These are phyloP conservation scores for Geodia barretti DNA, from an alignment of 37 sponge, comb jelly and placozoan genomes.

Conservation along the genomic window DNA sequence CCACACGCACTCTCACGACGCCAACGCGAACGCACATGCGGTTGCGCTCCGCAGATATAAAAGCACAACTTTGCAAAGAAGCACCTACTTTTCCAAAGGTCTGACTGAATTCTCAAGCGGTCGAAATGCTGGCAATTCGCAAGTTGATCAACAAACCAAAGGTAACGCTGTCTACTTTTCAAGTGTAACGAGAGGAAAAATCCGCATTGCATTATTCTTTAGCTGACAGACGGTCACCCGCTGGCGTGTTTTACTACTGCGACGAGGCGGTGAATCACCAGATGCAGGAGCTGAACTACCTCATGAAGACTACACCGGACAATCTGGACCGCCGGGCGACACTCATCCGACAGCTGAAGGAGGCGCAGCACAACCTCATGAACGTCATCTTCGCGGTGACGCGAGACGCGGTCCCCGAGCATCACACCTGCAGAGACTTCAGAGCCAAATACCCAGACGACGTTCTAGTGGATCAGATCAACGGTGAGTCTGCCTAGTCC, in stretches of 20 bases:
- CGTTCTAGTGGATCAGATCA: slow-evolving; percentile 64
- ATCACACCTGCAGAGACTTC: slow-evolving; percentile 56
- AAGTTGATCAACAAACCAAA: slow-evolving; percentile 52
- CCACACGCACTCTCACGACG: no score
- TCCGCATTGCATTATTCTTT: not conserved
- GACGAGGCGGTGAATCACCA: slow-evolving; percentile 64
- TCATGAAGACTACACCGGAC: slow-evolving; percentile 53
- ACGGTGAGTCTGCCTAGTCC: slow-evolving; percentile 77
- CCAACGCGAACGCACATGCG: no score
- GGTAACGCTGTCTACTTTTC: slow-evolving; percentile 14
- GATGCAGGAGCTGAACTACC: slow-evolving; percentile 53
- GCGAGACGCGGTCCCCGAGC: slow-evolving; percentile 46
- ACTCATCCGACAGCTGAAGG: slow-evolving; percentile 67
- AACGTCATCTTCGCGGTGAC: slow-evolving; percentile 57
- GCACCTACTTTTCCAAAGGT: no score
- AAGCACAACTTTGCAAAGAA: no score
- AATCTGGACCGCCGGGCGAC: slow-evolving; percentile 59
- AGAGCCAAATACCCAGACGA: slow-evolving; percentile 88
- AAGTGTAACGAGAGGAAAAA: no score
- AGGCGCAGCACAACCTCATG: slow-evolving; percentile 83
- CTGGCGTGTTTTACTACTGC: slow-evolving; percentile 73
- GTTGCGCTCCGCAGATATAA: no score
- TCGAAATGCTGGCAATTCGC: slow-evolving; percentile 27
- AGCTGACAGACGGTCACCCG: slow-evolving; percentile 62
- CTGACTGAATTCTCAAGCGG: no score